Evolutionary conservation across 2,888 invertebrate species (phyloP).

Genomic region (Morpho helenor): DNA sequence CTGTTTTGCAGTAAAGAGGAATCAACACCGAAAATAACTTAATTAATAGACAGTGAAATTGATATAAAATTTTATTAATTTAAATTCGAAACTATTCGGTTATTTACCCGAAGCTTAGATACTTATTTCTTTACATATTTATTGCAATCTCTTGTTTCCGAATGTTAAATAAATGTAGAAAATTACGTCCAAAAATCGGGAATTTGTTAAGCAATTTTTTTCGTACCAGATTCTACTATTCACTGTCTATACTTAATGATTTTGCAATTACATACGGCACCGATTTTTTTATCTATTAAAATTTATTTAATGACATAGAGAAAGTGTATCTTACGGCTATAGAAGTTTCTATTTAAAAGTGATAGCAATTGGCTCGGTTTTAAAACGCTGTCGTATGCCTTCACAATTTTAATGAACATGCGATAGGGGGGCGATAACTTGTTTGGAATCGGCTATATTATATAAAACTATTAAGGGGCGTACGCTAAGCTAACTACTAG

Average conservation of each 20-base stretch:
- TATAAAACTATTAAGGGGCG: conserved; percentile 57
- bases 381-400: conserved; percentile 33
- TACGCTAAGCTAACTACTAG: conserved; percentile 58
- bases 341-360: conserved; percentile 20
- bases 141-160: conserved; percentile 68
- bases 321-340: conserved; percentile 20
- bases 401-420: conserved; percentile 56
- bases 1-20: conserved; percentile 60
- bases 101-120: conserved; percentile 61
- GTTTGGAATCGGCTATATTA: conserved; percentile 42
- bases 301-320: conserved; percentile 8
- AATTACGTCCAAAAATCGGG: conserved; percentile 25
- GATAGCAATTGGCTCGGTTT: conserved; percentile 25
- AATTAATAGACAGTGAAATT: conserved; percentile 78
- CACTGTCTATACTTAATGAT: conserved; percentile 68
- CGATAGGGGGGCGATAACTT: conserved; percentile 36
- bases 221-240: conserved; percentile 46
- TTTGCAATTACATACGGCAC: conserved; percentile 28
- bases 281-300: conserved; percentile 19
- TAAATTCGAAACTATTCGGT: conserved; percentile 75
- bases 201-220: conserved; percentile 18
- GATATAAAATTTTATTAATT: conserved; percentile 62
- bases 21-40: conserved; percentile 77
- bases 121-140: conserved; percentile 73
- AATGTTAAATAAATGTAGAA: conserved; percentile 38